Evolutionary conservation across 2,797 vertebrate genomes (phyloP).

Genomic region (Poecile montanus): DNA sequence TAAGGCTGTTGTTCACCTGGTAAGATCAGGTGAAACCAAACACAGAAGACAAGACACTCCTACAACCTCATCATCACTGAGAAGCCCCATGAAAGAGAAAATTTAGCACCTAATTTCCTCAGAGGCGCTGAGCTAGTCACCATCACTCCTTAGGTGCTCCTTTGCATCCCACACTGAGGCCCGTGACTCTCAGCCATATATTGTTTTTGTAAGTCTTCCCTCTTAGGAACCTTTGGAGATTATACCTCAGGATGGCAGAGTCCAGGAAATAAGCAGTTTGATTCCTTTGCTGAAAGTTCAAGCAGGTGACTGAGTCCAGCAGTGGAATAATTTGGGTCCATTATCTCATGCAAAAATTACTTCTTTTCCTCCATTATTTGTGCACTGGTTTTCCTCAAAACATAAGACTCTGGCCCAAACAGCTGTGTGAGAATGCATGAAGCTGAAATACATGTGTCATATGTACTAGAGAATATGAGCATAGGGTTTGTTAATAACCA

Average conservation of each 20-base stretch:
- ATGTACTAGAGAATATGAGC: background rate
- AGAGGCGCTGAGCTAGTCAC: background rate
- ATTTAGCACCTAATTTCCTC: background rate
- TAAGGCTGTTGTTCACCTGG: background rate
- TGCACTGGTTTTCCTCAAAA: background rate
- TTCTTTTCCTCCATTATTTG: background rate
- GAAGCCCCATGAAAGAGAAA: background rate
- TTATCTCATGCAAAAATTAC: background rate
- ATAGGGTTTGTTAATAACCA: background rate
- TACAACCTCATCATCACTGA: background rate
- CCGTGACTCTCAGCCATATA: background rate
- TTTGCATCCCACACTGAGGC: background rate
- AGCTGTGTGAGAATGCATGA: background rate
- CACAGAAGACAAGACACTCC: background rate
- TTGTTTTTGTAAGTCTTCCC: background rate
- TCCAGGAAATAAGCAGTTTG: background rate
- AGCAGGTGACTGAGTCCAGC: background rate
- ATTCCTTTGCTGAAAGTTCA: background rate
- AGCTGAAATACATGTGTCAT: background rate
- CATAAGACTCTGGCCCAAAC: background rate
- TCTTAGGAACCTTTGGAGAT: background rate
- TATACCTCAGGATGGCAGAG: background rate
- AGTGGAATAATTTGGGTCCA: background rate
- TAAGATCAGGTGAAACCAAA: background rate
- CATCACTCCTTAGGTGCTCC: background rate